Evolutionary conservation across 2,888 invertebrate genomes (phyloP), one percentile per base, ranked within the genome.

Genomic region (Epinotia nisella): DNA sequence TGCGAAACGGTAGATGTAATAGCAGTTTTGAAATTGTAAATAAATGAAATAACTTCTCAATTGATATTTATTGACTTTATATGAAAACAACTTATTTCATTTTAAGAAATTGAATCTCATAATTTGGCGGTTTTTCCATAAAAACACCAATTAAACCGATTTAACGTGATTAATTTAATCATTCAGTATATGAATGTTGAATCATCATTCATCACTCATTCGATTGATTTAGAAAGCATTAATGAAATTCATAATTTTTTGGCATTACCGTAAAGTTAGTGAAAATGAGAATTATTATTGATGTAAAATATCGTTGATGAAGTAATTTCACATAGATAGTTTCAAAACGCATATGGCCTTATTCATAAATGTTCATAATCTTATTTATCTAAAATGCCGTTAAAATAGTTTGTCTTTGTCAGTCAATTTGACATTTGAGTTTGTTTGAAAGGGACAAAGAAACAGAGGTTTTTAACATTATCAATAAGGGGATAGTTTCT

Each of bases 141-240:
- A 49, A 49, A 45, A 11, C 11, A 41, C 41, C 41, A 41, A 41
- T 41, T 45, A 15, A 49, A 49, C 5, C n/a, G 45, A n/a, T 49
- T 4, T 49, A 2, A 49, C 13, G 13, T 49, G 17, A 53, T 56
- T 56, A 41, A 56, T 66, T 21, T 41, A 66, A 39, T 41, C 65
- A 41, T 55, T 66, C 65, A 41, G 21, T 66, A 56, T 56, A 39
- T 41, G 66, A 56, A 66, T 66, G 66, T 56, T 41, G 66, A 66
- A 66, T 66, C 55, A 35, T 53, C 13, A 17, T 19, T 58, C 29
- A 64, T 53, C 13, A 17, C 35, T 58, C 29, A 64, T 53, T 51
- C 35, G 19, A 19, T 19, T 60, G 13, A n/a, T 45, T 13, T 41
- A 41, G 11, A 41, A 13, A 41, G 49, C 15, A 13, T 45, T 45